These are phyloP conservation scores for Zosterops borbonicus DNA, from an alignment of 2,113 vertebrate genomes.

Conservation along the genomic window DNA sequence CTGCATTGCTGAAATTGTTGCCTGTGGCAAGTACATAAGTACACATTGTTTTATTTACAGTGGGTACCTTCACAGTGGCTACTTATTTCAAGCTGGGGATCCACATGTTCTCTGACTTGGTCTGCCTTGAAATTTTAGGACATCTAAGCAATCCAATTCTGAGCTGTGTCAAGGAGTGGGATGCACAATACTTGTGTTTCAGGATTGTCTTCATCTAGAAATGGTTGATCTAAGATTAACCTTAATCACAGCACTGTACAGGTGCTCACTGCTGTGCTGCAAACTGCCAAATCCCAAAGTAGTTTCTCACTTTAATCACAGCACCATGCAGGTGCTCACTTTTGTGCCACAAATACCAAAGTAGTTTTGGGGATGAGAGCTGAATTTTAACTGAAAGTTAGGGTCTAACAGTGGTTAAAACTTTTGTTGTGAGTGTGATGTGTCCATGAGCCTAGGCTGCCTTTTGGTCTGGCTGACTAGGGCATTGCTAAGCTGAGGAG, in stretches of 20 bases:
- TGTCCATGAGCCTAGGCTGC: not conserved
- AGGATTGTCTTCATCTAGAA: not conserved
- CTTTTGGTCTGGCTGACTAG: not conserved
- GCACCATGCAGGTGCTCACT: not conserved
- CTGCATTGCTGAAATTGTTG: not conserved
- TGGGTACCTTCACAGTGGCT: not conserved
- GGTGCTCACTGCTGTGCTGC: not conserved
- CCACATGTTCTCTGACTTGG: not conserved
- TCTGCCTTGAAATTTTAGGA: not conserved
- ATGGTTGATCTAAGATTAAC: not conserved
- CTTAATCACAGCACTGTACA: not conserved
- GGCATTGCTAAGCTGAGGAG: not conserved
- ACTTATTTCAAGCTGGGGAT: not conserved
- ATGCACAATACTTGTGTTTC: not conserved
- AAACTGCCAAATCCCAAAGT: not conserved
- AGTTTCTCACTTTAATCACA: not conserved
- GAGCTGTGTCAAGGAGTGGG: not conserved
- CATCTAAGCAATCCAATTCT: not conserved
- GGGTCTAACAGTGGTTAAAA: not conserved
- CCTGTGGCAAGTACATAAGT: constrained; percentile 2
- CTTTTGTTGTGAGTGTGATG: not conserved
- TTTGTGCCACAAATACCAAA: not conserved
- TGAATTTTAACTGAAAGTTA: not conserved
- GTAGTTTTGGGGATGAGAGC: not conserved
- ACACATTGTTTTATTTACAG: not conserved